Conservation (phyloP, 2,888 invertebrate species). For the Xestia c-nigrum region DNA sequence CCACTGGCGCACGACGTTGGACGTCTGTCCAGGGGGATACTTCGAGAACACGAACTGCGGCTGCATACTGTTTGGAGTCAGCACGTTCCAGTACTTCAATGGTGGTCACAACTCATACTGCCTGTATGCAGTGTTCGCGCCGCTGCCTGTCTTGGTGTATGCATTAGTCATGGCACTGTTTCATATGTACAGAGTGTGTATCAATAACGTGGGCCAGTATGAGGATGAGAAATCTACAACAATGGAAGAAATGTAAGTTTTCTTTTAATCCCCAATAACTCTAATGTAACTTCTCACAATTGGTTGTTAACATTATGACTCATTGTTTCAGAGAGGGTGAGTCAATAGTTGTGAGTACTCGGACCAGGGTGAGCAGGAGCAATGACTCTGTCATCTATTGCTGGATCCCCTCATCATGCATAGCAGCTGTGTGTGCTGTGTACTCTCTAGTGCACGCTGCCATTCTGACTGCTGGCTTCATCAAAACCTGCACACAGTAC, state of each 20-base stretch:
- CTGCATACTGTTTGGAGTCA: conserved; percentile 92
- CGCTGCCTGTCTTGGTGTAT: conserved; percentile 91
- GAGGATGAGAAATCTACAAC: conserved; percentile 86
- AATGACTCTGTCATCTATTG: conserved; percentile 92
- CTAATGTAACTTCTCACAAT: background rate
- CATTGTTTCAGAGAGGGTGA: conserved; percentile 92
- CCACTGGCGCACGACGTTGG: conserved; percentile 93
- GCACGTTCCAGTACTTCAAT: conserved; percentile 91
- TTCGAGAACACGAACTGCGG: conserved; percentile 92
- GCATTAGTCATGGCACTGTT: conserved; percentile 92
- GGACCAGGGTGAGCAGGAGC: conserved; percentile 90
- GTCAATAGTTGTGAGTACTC: conserved; percentile 91
- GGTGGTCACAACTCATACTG: conserved; percentile 93
- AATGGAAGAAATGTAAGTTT: conserved; percentile 88
- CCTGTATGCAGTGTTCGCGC: conserved; percentile 92
- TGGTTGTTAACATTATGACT: conserved; percentile 22
- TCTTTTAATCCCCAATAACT: background rate
- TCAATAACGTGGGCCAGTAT: conserved; percentile 90
- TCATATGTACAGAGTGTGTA: conserved; percentile 93
- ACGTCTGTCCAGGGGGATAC: conserved; percentile 91
- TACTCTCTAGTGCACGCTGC: conserved; percentile 93
- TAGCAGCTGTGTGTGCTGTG: conserved; percentile 91
- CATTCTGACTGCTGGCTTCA: conserved; percentile 93
- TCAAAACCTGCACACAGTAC: conserved; percentile 94
- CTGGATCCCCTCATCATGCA: conserved; percentile 92